Evolutionary conservation across 2,888 invertebrate species (phyloP), one percentile per base, ranked within the genome.

Genomic region (Cryptops parisi): DNA sequence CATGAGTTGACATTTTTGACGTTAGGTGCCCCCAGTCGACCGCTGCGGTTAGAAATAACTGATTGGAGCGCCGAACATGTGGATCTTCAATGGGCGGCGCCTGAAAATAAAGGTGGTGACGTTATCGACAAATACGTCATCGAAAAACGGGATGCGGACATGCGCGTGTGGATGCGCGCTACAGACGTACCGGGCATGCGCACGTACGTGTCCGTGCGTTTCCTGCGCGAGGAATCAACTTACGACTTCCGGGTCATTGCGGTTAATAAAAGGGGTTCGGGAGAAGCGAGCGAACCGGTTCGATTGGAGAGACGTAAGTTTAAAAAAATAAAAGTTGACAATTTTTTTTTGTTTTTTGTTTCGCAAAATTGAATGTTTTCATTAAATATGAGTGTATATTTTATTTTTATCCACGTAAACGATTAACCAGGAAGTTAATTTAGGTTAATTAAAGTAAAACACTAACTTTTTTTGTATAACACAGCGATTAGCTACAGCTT

Each of bases 241-340:
- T 55, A 55, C 22, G 53, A 55, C 15, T 53, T 55, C 48, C 55
- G 55, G n/a, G 51, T 55, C 17, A 15, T 41, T 12, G 55, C 53
- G n/a, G 48, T 50, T 27, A 55, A 55, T 27, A 40, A 43, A 12
- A 24, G 23, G 17, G 55, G 55, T 27, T 26, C 24, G 23, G 47
- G 55, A n/a, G 43, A 27, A 25, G 50, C 55, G n/a, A 55, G 55
- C 24, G 53, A 47, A 19, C 24, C 44, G 9, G 53, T 55, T 5
- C 40, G 21, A 15, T 49, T 55, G 46, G 50, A 23, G n/a, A 49
- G 55, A 49, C 39, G 55, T 55, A 55, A 53, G 55, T 55, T 41
- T n/a, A n/a, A n/a, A n/a, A n/a, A n/a, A n/a, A n/a, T n/a, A n/a
- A n/a, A n/a, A n/a, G n/a, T n/a, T n/a, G n/a, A n/a, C n/a, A n/a